phyloP scores from a whole-genome alignment of 2,888 invertebrate species.

The Trisateles emortualis region DNA sequence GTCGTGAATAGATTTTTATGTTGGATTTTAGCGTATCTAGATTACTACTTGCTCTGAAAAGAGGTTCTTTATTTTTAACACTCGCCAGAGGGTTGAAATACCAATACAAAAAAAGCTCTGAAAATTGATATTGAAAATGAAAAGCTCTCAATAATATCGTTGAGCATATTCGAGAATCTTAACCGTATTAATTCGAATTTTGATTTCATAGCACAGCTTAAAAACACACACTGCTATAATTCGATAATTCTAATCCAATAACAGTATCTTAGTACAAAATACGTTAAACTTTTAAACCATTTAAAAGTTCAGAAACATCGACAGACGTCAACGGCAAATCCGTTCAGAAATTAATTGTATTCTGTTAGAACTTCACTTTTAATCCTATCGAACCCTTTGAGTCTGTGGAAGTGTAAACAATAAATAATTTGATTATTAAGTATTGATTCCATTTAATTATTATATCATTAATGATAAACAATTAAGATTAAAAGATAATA shows the following conservation, averaged over 20 bases:
- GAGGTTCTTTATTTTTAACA: not conserved
- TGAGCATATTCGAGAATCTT: too few species aligned
- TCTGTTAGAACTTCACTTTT: conserved; percentile 78
- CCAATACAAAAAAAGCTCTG: not conserved
- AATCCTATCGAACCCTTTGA: conserved; percentile 78
- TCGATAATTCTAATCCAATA: conserved; percentile 2
- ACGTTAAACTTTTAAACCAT: conserved; percentile 48
- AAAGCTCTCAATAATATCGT: too few species aligned
- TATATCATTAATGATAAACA: not conserved
- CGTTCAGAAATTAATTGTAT: conserved; percentile 75
- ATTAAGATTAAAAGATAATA: too few species aligned
- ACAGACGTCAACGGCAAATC: conserved; percentile 44
- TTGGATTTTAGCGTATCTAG: conserved; percentile 6
- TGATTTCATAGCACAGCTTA: too few species aligned
- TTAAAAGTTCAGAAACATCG: conserved; percentile 46
- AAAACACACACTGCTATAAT: not conserved
- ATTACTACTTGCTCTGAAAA: not conserved
- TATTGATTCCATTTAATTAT: conserved; percentile 75
- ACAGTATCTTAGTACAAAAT: conserved; percentile 37
- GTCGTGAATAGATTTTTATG: conserved; percentile 35
- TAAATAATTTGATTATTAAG: conserved; percentile 77
- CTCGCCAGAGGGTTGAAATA: not conserved
- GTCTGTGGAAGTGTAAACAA: conserved; percentile 62
- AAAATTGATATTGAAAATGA: too few species aligned
- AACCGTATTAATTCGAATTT: too few species aligned